Conservation (phyloP, 2,888 invertebrate genomes). For the Caradrina clavipalpis region DNA sequence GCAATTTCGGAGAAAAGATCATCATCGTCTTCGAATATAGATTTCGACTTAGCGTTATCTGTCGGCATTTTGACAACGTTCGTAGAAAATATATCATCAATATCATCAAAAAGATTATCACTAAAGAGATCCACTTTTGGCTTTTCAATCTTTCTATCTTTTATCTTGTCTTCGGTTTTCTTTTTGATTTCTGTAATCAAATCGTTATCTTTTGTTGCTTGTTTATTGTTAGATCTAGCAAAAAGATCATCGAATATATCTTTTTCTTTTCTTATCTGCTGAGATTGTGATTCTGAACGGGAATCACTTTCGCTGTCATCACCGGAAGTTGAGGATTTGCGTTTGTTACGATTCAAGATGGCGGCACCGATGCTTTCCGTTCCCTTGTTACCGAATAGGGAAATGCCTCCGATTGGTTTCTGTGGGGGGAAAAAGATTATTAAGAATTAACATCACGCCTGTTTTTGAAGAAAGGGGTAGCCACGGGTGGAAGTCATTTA, state of each 20-base stretch:
- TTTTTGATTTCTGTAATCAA: conserved; percentile 51
- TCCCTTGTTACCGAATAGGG: conserved; percentile 89
- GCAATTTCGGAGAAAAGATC: conserved; percentile 81
- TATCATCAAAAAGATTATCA: conserved; percentile 86
- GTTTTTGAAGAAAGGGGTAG: background rate
- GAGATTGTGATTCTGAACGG: conserved; percentile 36
- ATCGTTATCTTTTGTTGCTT: conserved; percentile 47
- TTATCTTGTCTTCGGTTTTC: conserved; percentile 50
- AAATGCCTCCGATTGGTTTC: conserved; percentile 92
- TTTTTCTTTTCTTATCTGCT: conserved; percentile 67
- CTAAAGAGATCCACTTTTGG: conserved; percentile 80
- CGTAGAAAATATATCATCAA: conserved; percentile 85
- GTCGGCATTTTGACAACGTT: conserved; percentile 71
- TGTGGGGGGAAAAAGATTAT: conserved; percentile 69
- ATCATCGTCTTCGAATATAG: conserved; percentile 82
- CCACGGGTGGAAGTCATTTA: background rate
- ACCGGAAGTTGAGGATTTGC: conserved; percentile 76
- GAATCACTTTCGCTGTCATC: conserved; percentile 71
- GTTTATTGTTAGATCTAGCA: conserved; percentile 72
- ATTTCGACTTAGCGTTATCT: conserved; percentile 60
- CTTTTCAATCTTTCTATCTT: conserved; percentile 61
- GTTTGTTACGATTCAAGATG: conserved; percentile 79
- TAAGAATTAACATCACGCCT: background rate
- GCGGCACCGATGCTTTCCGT: conserved; percentile 85
- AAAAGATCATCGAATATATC: conserved; percentile 84